phyloP scores from a whole-genome alignment of 2,888 invertebrate species.

The Xylocampa areola region DNA sequence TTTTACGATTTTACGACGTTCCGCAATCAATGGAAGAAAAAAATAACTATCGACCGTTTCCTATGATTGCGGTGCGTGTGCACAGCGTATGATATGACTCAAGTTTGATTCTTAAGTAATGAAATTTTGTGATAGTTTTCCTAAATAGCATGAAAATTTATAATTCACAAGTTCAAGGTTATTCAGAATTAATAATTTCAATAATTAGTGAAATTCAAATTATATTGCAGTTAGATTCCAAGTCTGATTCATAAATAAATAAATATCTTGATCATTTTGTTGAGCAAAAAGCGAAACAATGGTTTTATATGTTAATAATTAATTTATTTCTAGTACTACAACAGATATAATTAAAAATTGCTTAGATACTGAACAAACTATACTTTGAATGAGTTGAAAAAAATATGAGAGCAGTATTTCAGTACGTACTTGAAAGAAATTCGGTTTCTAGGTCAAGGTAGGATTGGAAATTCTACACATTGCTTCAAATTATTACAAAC shows the following conservation, averaged over 20 bases:
- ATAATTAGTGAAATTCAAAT: no score
- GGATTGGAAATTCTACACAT: constrained; percentile 28
- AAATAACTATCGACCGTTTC: constrained; percentile 63
- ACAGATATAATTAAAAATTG: no score
- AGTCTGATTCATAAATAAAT: no score
- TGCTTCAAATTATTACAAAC: constrained; percentile 7
- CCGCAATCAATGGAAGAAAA: constrained; percentile 69
- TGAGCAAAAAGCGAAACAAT: no score
- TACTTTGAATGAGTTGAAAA: constrained; percentile 5
- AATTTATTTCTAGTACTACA: no score
- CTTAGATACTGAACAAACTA: background rate
- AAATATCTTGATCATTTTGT: no score
- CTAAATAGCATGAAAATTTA: no score
- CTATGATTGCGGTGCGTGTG: constrained; percentile 62
- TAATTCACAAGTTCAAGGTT: no score
- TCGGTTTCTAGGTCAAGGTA: constrained; percentile 47
- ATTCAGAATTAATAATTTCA: no score
- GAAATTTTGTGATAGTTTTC: constrained; percentile 3
- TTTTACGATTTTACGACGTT: constrained; percentile 76
- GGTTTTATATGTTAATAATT: no score
- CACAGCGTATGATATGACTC: constrained; percentile 22
- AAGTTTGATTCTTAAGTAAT: constrained; percentile 20
- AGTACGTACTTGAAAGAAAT: constrained; percentile 23
- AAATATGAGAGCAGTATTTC: constrained; percentile 2
- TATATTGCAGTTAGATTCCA: no score